Evolutionary conservation across 2,888 invertebrate species (phyloP), one percentile per base, ranked within the genome.

Genomic region (Parascotia fuliginaria): DNA sequence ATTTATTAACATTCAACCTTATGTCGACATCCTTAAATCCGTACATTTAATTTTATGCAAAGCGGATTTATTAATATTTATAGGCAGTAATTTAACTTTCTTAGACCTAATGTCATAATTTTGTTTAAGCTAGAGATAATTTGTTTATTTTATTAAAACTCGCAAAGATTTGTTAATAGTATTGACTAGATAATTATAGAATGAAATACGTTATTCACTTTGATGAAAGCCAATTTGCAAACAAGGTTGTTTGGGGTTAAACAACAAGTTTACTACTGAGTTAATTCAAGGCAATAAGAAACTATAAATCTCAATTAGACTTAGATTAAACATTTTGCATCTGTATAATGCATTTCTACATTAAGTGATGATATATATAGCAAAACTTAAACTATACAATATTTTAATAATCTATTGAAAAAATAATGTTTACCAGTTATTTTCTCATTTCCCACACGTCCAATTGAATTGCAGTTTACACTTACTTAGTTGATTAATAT

Each of bases 51-150:
- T 73, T 75, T 84, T 80, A 83, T 80, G 80, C 65, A 83, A 87
- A 90, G 88, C 79, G 85, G 88, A 88, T 89, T 89, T 87, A 62
- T 64, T 66, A 67, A 79, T 78, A 88, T 86, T 86, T 86, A 83
- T 83, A 76, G 66, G 55, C 70, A 65, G 70, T 77, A 79, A 81
- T 72, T 74, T 71, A 73, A 71, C 70, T 67, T 74, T 73, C 79
- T 76, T 72, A 79, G 73, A 15, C 74, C 75, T 79, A 79, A 77
- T 76, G 74, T 75, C 69, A 73, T 80, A 74, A 77, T 79, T 81
- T 70, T 46, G 46, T 60, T 42, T 7, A 32, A 29, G 7, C 5
- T 22, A 24, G 14, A 54, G 60, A 51, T 43, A 54, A 43, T 44
- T 34, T 15, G 34, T 48, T 43, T 49, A 43, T 56, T 49, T 57